A percentile compares a stretch with the other conserved stretches of the same genome.
These are phyloP conservation scores for Drosophila pegasa DNA, from an alignment of 2,888 invertebrate genomes.

Conservation along the genomic window DNA sequence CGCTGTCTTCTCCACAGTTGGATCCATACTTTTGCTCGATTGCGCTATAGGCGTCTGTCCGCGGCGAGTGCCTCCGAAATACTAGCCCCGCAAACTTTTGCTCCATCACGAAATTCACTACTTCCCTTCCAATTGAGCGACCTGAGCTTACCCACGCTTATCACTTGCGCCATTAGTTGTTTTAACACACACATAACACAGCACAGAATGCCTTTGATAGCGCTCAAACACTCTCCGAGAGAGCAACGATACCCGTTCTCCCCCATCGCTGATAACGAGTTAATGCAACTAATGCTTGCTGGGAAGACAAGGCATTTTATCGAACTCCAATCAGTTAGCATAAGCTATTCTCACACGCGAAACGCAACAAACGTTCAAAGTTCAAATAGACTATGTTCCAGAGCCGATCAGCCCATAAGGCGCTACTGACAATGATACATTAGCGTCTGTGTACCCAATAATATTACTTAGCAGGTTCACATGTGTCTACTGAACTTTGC, in stretches of 20 bases:
- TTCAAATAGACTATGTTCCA: not conserved
- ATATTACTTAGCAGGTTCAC: conserved; percentile 4
- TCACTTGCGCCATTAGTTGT: conserved; percentile 25
- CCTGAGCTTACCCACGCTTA: conserved; percentile 12
- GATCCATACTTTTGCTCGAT: conserved; percentile 38
- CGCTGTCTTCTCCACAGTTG: conserved; percentile 3
- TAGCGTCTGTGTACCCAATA: not conserved
- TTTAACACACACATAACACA: conserved; percentile 25
- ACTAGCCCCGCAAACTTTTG: conserved; percentile 23
- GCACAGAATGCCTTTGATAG: not conserved
- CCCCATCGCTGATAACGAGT: not conserved
- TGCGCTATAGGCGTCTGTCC: conserved; percentile 29
- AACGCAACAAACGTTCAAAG: conserved; percentile 7
- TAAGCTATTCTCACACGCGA: not conserved
- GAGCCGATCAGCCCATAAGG: not conserved
- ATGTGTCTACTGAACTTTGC: conserved; percentile 10
- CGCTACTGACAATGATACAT: conserved; percentile 1
- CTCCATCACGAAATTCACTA: conserved; percentile 22
- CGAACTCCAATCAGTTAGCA: not conserved
- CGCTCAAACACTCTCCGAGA: not conserved
- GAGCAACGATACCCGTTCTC: not conserved
- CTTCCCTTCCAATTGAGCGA: conserved; percentile 20
- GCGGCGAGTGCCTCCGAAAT: conserved; percentile 23
- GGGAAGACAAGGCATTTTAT: not conserved
- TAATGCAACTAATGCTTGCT: conserved; percentile 10